Evolutionary conservation across 2,797 vertebrate genomes (phyloP).

Genomic region (Semotilus atromaculatus): DNA sequence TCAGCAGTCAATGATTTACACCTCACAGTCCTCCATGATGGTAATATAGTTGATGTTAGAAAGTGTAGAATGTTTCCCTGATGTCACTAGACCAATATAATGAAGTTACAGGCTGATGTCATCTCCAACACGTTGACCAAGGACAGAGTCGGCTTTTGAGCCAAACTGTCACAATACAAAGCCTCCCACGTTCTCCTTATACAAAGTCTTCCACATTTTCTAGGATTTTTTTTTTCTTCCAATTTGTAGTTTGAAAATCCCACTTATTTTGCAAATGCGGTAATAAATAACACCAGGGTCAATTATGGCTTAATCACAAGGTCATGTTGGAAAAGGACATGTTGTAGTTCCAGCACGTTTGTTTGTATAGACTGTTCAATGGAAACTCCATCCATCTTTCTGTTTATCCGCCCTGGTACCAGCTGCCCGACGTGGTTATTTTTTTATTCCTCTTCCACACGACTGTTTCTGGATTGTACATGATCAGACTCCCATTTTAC

Average conservation of each 20-base stretch:
- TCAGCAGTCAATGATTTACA: slow-evolving; percentile 24
- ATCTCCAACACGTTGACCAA: not conserved
- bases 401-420: slow-evolving; percentile 1
- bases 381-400: slow-evolving; percentile 22
- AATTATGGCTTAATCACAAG: not conserved
- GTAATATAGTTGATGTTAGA: slow-evolving; percentile 23
- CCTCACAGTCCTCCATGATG: not conserved
- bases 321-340: not conserved
- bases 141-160: not conserved
- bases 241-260: not conserved
- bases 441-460: not conserved
- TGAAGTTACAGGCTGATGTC: not conserved
- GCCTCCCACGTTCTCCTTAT: not conserved
- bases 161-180: not conserved
- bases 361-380: slow-evolving; percentile 11
- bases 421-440: not conserved
- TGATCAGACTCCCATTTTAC: not conserved
- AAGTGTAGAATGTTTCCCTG: slow-evolving; percentile 1
- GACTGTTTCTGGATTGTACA: slow-evolving; percentile 4
- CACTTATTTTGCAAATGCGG: not conserved
- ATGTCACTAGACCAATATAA: slow-evolving; percentile 1
- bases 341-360: slow-evolving; percentile 1
- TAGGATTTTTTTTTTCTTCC: not conserved
- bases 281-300: slow-evolving; percentile 11
- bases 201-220: not conserved